Evolutionary conservation across 2,797 vertebrate species (phyloP).

Genomic region (Rhyacichthys aspro): DNA sequence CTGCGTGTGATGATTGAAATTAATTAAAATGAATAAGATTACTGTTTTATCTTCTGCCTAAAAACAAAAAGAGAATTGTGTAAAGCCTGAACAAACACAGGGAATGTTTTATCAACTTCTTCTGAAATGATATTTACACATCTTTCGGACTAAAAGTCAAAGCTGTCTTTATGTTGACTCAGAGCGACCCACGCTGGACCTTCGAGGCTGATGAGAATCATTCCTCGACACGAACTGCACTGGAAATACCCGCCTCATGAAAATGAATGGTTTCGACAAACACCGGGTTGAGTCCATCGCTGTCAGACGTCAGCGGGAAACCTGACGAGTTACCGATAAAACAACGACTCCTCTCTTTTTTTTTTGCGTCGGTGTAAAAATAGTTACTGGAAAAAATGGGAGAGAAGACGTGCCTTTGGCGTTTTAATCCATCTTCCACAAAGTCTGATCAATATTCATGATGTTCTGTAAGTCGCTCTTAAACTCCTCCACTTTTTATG

Average conservation of each 20-base stretch:
- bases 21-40: too few species aligned
- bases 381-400: not conserved
- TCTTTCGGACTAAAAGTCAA: too few species aligned
- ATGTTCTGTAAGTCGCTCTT: constrained; percentile 2
- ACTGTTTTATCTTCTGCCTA: too few species aligned
- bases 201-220: too few species aligned
- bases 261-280: constrained; percentile 1
- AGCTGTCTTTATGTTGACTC: too few species aligned
- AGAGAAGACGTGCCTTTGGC: not conserved
- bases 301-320: not conserved
- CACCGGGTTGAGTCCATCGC: not conserved
- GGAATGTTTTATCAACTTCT: too few species aligned
- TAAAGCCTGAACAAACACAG: too few species aligned
- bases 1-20: too few species aligned
- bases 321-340: not conserved
- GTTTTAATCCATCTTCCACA: constrained; percentile 16
- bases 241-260: not conserved
- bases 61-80: too few species aligned
- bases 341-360: not conserved
- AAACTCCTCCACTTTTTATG: constrained; percentile 3
- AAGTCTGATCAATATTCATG: constrained; percentile 31
- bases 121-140: too few species aligned
- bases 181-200: too few species aligned
- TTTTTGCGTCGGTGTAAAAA: not conserved
- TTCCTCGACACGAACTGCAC: not conserved